Percentiles rank a stretch among this genome's conserved stretches.
phyloP scores from a whole-genome alignment of 2,113 vertebrate genomes.

The Scytalopus superciliaris region DNA sequence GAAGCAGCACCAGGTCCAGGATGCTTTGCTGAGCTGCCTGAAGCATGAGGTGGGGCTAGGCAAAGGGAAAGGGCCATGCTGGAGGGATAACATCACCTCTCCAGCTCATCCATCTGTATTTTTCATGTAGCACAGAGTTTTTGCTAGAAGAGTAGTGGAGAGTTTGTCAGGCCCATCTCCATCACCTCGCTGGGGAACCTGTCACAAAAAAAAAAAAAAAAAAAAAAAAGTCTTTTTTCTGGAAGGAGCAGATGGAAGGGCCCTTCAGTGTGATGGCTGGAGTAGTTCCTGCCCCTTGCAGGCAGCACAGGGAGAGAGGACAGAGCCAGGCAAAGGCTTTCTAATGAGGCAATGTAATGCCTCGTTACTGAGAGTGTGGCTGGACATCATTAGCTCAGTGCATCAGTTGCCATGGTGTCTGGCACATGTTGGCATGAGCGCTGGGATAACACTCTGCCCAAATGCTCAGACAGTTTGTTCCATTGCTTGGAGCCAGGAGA shows the following conservation, averaged over 20 bases:
- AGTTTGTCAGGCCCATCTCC: background rate
- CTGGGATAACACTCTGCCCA: background rate
- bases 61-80: background rate
- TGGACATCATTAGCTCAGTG: background rate
- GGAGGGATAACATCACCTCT: background rate
- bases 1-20: background rate
- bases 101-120: background rate
- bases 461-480: background rate
- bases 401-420: background rate
- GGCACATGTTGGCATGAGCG: background rate
- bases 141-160: background rate
- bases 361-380: background rate
- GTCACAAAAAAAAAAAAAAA: background rate
- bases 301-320: background rate
- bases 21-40: background rate
- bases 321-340: background rate
- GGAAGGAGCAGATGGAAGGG: background rate
- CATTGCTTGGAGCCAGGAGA: background rate
- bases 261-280: background rate
- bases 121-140: fast-evolving
- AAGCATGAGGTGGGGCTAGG: background rate
- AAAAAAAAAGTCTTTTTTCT: background rate
- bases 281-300: background rate
- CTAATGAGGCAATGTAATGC: background rate
- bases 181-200: fast-evolving